Base-by-base conservation (phyloP, 2,888 invertebrate genomes). In the Trimorus sp. region DNA sequence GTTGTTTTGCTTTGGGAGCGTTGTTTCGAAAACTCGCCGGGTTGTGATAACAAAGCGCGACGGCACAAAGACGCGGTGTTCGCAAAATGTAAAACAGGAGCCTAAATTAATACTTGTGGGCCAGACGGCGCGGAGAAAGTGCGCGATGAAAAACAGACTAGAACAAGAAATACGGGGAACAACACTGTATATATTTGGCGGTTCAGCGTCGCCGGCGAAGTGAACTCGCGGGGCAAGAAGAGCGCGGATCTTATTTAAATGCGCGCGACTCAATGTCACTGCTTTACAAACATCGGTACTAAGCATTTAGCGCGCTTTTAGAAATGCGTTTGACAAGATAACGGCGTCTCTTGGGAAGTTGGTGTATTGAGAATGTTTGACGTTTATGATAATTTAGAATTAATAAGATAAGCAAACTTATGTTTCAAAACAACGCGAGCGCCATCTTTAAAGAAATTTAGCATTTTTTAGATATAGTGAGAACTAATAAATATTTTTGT, bases 131-230 rank as follows among this genome's bases (percentile, higher is more conserved):
- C 40, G 26, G 37, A 68, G 68, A 56, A 54, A 66, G 66, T 49
- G 45, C 59, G 51, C 70, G 70, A 60, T 53, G 70, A 60, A 73
- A 65, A 58, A 65, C 11, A 58, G 51, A 58, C 56, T 9, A 65
- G 49, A 48, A 49, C 26, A 74, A 65, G 51, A 58, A 15, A 63
- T 9, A 48, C 1, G 51, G 5, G 63, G 40, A 54, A 65, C 37
- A 37, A n/a, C 36, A 11, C 49, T 16, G 53, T 9, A 40, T 74
- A 65, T 74, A 74, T 74, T 73, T 48, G 62, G 56, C 74, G 58
- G 74, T 75, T 75, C 74, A n/a, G 42, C 74, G 66, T 75, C 56
- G 65, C 66, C 74, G 58, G 66, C 58, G 59, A 75, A 75, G 45
- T 9, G 14, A 26, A 4, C 26, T 26, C 26, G 2, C 26, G 26